Conservation (phyloP, 2,113 vertebrate genomes). For the Aspiorhynchus laticeps region DNA sequence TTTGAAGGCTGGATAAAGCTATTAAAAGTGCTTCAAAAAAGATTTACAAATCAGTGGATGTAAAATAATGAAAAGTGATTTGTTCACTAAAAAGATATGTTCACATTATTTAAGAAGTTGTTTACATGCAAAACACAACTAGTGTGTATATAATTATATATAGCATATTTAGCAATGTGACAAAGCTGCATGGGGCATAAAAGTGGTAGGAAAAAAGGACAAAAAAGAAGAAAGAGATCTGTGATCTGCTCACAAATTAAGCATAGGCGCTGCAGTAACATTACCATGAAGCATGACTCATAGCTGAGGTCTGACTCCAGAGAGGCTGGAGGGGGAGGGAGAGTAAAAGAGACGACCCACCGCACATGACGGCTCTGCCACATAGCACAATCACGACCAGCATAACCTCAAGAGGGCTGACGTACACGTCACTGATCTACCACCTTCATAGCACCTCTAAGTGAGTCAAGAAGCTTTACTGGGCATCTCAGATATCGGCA, state of each 20-base stretch:
- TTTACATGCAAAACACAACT: neutral
- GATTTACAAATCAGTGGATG: neutral
- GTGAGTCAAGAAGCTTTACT: neutral
- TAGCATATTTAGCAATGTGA: neutral
- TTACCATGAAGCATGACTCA: conserved; percentile 73
- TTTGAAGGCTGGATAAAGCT: neutral
- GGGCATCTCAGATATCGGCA: neutral
- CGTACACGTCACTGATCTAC: neutral
- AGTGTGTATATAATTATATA: neutral
- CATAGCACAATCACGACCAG: neutral
- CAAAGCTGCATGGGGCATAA: neutral
- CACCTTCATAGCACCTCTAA: conserved; percentile 3
- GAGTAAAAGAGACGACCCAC: conserved; percentile 8
- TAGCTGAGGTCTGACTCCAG: conserved; percentile 63
- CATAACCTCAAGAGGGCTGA: neutral
- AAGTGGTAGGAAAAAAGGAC: neutral
- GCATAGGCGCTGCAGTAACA: conserved; percentile 68
- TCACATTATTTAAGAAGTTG: neutral
- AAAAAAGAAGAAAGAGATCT: conserved; percentile 10
- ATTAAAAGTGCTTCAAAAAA: neutral
- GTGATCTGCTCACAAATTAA: conserved; percentile 63
- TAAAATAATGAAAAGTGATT: neutral
- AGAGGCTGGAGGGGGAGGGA: conserved; percentile 21
- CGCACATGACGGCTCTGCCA: conserved; percentile 42
- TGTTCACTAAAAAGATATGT: neutral